Base-by-base conservation (phyloP, 2,888 invertebrate genomes). In the Julus scandinavius region DNA sequence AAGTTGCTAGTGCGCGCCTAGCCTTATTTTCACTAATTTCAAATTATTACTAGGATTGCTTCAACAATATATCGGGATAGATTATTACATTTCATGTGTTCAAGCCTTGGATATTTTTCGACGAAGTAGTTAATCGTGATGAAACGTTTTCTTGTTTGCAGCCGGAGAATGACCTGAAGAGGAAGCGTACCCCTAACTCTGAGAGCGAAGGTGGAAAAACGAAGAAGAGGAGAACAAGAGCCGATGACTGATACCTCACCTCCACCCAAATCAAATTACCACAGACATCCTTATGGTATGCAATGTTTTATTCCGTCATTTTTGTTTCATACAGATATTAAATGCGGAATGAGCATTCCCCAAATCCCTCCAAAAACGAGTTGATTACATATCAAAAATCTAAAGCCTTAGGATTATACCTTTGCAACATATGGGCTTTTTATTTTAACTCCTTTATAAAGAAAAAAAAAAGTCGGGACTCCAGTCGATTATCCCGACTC, bases 151-250 rank as follows among this genome's bases (percentile, higher is more conserved):
- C 3, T 20, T 84, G 15, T 49, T 83, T 45, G 85, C 29, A 86
- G 38, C 38, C 50, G 29, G 83, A 83, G 50, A 41, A 13, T 41
- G 38, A 87, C 54, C 54, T 54, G 5, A 87, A 40, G 20, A 15
- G 72, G 20, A 87, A 50, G 38, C 45, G 87, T 20, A 54, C 54
- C 15, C 40, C 41, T 3, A 58, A 40, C 13, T 87, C 87, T n/a
- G 58, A 72, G 11, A 54, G 87, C 29, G 88, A 88, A 40, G 86
- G 86, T n/a, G 45, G 63, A 17, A 63, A 86, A 29, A 58, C 86
- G 9, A 88, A 88, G 72, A 88, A 58, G 72, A 86, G 88, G n/a
- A 88, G 88, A 50, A 88, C 88, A 1, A 49, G 88, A 38, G 88
- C 86, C 5, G 88, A 85, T 3, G 88, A 88, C 89, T 89, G 1